Evolutionary conservation across 2,888 invertebrate genomes (phyloP).

Genomic region (Hemaris fuciformis): DNA sequence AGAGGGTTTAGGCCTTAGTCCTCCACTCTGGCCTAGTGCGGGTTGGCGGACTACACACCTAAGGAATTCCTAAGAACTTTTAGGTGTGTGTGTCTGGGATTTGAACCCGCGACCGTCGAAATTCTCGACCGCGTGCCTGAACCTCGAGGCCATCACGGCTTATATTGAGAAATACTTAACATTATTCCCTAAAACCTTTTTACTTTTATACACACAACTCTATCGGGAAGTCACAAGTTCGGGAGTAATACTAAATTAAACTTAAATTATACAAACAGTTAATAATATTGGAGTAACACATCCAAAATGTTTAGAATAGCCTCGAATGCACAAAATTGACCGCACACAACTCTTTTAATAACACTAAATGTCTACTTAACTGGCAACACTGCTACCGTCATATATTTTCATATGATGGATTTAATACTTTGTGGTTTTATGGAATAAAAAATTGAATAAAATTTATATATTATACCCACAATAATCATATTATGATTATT

Average conservation of each 20-base stretch:
- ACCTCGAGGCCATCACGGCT: too few relatives aligned
- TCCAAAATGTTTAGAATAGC: constrained; percentile 1
- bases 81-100: too few relatives aligned
- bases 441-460: too few relatives aligned
- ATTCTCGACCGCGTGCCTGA: too few relatives aligned
- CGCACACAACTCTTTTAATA: constrained; percentile 2
- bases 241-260: not conserved
- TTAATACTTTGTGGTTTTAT: too few relatives aligned
- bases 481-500: too few relatives aligned
- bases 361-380: not conserved
- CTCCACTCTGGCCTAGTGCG: too few relatives aligned
- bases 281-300: not conserved
- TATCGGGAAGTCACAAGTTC: not conserved
- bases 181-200: not conserved
- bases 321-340: constrained; percentile 8
- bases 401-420: not conserved
- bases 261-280: not conserved
- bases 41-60: too few relatives aligned
- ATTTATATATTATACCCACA: too few relatives aligned
- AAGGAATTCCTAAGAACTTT: too few relatives aligned
- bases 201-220: not conserved
- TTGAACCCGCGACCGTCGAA: too few relatives aligned
- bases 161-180: not conserved
- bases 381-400: not conserved
- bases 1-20: too few relatives aligned